Percentiles rank a stretch among this genome's conserved stretches.
Evolutionary conservation across 2,797 vertebrate genomes (phyloP).

Genomic region (Myotis myotis): DNA sequence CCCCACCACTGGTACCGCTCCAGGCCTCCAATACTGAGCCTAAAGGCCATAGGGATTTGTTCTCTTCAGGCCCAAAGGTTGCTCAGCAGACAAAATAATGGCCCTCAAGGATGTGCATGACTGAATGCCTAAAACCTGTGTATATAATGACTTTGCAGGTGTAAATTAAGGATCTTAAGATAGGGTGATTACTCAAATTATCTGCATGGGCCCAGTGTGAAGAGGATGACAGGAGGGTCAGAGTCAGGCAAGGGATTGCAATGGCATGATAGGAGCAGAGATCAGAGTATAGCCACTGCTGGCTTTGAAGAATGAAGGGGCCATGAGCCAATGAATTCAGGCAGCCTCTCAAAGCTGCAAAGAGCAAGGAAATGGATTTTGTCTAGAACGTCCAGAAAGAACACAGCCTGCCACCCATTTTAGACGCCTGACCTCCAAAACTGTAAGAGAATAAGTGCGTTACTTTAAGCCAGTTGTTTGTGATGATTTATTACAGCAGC

Average conservation of each 20-base stretch:
- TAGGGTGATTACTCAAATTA: not conserved
- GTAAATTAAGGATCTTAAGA: not conserved
- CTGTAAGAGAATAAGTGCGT: not conserved
- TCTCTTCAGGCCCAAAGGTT: not conserved
- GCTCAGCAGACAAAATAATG: not conserved
- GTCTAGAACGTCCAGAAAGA: not conserved
- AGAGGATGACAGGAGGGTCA: not conserved
- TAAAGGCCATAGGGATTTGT: not conserved
- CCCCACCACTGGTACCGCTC: not conserved
- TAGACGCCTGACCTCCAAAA: not conserved
- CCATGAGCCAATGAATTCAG: not conserved
- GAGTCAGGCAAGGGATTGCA: not conserved
- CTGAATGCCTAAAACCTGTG: not conserved
- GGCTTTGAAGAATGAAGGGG: not conserved
- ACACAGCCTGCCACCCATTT: not conserved
- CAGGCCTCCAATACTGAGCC: not conserved
- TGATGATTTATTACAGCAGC: not conserved
- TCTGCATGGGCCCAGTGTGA: not conserved
- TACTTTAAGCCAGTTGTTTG: not conserved
- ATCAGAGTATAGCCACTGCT: not conserved
- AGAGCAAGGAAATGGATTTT: not conserved
- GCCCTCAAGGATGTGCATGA: not conserved
- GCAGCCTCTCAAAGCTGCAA: not conserved
- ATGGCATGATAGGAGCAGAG: not conserved
- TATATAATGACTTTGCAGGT: not conserved